A percentile compares a stretch with the other conserved stretches of the same genome.
Evolutionary conservation across 1,140 invertebrate species (phyloP).

Genomic region (Drosophila teissieri): DNA sequence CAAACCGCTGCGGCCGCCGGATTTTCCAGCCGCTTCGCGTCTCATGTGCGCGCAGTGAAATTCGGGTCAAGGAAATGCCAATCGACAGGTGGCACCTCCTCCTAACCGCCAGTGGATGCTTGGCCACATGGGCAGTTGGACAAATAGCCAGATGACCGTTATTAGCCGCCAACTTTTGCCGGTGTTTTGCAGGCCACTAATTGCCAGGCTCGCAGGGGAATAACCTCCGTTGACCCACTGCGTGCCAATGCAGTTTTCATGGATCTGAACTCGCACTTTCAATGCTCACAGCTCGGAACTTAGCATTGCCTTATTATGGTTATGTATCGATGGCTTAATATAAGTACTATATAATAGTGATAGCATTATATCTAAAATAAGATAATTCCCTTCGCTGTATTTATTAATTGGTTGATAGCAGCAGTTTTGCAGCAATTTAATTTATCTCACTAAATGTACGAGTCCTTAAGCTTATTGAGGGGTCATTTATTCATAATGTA

Average conservation of each 20-base stretch:
- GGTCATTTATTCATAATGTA: too few species aligned
- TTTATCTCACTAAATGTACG: too few species aligned
- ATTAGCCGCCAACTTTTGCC: conserved; percentile 52
- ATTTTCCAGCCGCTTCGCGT: conserved; percentile 26
- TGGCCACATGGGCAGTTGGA: conserved; percentile 7
- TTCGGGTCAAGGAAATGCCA: conserved; percentile 82
- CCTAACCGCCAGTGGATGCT: conserved; percentile 2
- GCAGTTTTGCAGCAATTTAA: too few species aligned
- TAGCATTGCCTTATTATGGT: neutral
- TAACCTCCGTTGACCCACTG: conserved; percentile 39
- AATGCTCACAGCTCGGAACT: neutral
- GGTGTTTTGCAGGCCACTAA: conserved; percentile 51
- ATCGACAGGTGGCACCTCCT: conserved; percentile 64
- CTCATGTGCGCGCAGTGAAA: conserved; percentile 56
- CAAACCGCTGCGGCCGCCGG: conserved; percentile 29
- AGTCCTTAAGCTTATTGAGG: too few species aligned
- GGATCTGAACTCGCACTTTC: neutral
- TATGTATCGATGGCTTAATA: too few species aligned
- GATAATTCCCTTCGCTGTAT: too few species aligned
- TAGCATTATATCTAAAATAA: too few species aligned
- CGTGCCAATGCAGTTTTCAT: neutral
- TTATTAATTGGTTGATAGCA: too few species aligned
- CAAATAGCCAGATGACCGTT: conserved; percentile 50
- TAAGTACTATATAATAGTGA: too few species aligned
- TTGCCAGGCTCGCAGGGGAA: conserved; percentile 53